Evolutionary conservation across 2,888 invertebrate species (phyloP).

Genomic region (Exocentrus adspersus): DNA sequence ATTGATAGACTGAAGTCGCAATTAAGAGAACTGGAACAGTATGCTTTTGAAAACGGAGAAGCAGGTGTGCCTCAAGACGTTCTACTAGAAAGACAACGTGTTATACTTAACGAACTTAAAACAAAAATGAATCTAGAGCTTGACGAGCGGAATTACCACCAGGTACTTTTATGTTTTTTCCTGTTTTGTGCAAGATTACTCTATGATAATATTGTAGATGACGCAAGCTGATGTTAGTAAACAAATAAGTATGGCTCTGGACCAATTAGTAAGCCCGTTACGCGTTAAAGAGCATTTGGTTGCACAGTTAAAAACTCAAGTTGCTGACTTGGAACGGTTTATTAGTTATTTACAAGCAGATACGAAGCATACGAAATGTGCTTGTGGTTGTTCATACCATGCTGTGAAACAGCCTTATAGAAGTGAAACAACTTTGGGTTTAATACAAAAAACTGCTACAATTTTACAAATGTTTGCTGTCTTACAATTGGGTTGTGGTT

Average conservation of each 20-base stretch:
- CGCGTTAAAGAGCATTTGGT: constrained; percentile 97
- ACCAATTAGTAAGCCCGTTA: constrained; percentile 91
- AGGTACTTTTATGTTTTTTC: constrained; percentile 50
- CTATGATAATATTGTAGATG: constrained; percentile 60
- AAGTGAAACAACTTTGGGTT: constrained; percentile 72
- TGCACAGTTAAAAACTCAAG: constrained; percentile 94
- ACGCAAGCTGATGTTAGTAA: constrained; percentile 85
- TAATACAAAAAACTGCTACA: constrained; percentile 88
- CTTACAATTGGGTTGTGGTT: constrained; percentile 91
- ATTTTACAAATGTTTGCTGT: constrained; percentile 93
- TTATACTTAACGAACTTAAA: constrained; percentile 88
- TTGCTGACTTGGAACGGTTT: constrained; percentile 96
- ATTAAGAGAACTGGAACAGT: constrained; percentile 89
- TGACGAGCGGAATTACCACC: constrained; percentile 79
- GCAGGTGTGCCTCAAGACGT: constrained; percentile 82
- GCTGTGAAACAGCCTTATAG: constrained; percentile 58
- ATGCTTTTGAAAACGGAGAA: constrained; percentile 89
- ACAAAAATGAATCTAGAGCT: constrained; percentile 86
- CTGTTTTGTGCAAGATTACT: not conserved
- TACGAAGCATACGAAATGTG: constrained; percentile 64
- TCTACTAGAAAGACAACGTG: constrained; percentile 86
- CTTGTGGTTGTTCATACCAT: constrained; percentile 66
- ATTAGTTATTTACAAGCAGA: constrained; percentile 93
- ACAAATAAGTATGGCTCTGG: constrained; percentile 90
- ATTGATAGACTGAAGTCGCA: constrained; percentile 92